A percentile compares a stretch with the other conserved stretches of the same genome.
These are phyloP conservation scores for Leptobrachium ailaonicum DNA, from an alignment of 2,113 vertebrate species.

Conservation along the genomic window DNA sequence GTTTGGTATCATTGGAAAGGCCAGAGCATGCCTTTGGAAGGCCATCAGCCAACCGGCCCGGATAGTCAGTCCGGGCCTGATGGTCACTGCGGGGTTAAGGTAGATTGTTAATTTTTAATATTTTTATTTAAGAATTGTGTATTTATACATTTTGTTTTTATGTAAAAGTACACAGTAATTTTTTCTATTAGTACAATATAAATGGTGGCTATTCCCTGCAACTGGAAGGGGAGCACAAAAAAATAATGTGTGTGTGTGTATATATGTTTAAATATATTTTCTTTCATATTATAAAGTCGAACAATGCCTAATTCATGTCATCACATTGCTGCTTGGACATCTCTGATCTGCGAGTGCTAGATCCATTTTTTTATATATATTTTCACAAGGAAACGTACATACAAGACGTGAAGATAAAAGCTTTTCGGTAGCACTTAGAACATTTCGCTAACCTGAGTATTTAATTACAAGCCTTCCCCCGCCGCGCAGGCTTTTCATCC, in stretches of 20 bases:
- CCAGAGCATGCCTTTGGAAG: no score
- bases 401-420: slow-evolving; percentile 37
- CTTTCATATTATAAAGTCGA: slow-evolving; percentile 27
- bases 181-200: slow-evolving; percentile 1
- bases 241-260: no score
- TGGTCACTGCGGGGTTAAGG: no score
- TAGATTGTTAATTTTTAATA: not conserved
- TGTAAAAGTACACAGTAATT: not conserved
- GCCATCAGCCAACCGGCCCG: no score
- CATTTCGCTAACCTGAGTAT: slow-evolving; percentile 45
- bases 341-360: slow-evolving; percentile 29
- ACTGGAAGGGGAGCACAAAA: slow-evolving; percentile 2
- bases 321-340: slow-evolving; percentile 39
- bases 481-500: slow-evolving; percentile 40
- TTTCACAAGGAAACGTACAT: slow-evolving; percentile 19
- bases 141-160: not conserved
- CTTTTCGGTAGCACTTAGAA: slow-evolving; percentile 38
- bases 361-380: slow-evolving; percentile 15
- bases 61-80: no score
- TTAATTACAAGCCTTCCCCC: slow-evolving; percentile 48
- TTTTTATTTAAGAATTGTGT: no score
- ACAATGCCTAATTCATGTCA: slow-evolving; percentile 43
- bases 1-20: no score
- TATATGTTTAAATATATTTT: no score
- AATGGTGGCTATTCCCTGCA: slow-evolving; percentile 5